These are phyloP conservation scores for Cosmopolites sordidus DNA, from an alignment of 2,888 invertebrate genomes.

Conservation along the genomic window DNA sequence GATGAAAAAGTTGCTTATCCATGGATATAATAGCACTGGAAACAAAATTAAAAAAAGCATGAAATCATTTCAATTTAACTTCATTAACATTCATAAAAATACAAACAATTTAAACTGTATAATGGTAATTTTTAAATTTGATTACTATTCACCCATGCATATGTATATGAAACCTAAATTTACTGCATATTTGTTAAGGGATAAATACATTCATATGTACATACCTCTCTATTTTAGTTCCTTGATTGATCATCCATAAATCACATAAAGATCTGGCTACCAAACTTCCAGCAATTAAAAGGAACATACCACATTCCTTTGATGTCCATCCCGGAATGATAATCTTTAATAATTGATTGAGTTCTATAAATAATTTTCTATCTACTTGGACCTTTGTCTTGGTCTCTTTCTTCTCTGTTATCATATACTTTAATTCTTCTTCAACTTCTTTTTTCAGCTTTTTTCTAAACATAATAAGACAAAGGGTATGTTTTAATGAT, in stretches of 20 bases:
- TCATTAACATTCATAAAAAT: too few species aligned
- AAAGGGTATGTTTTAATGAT: slow-evolving; percentile 4
- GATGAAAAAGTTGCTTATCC: slow-evolving; percentile 71
- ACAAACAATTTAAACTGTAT: too few species aligned
- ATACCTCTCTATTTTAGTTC: slow-evolving; percentile 88
- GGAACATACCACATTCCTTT: slow-evolving; percentile 69
- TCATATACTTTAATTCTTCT: slow-evolving; percentile 75
- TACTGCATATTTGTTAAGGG: too few species aligned
- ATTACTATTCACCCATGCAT: too few species aligned
- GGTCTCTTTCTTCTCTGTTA: slow-evolving; percentile 62
- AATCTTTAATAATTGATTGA: slow-evolving; percentile 65
- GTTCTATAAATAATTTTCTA: slow-evolving; percentile 66
- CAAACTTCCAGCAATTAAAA: slow-evolving; percentile 73
- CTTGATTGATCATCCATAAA: slow-evolving; percentile 94
- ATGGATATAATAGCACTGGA: slow-evolving; percentile 88
- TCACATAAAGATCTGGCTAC: slow-evolving; percentile 90
- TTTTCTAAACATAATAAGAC: slow-evolving; percentile 42
- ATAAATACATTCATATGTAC: too few species aligned
- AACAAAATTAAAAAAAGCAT: slow-evolving; percentile 31
- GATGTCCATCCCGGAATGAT: slow-evolving; percentile 76
- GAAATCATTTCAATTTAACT: too few species aligned
- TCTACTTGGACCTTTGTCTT: slow-evolving; percentile 58
- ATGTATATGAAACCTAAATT: too few species aligned
- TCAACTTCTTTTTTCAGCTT: slow-evolving; percentile 54
- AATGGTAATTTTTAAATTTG: slow-evolving; percentile 3